These are phyloP conservation scores for Gobius niger DNA, from an alignment of 2,113 vertebrate species.

Conservation along the genomic window DNA sequence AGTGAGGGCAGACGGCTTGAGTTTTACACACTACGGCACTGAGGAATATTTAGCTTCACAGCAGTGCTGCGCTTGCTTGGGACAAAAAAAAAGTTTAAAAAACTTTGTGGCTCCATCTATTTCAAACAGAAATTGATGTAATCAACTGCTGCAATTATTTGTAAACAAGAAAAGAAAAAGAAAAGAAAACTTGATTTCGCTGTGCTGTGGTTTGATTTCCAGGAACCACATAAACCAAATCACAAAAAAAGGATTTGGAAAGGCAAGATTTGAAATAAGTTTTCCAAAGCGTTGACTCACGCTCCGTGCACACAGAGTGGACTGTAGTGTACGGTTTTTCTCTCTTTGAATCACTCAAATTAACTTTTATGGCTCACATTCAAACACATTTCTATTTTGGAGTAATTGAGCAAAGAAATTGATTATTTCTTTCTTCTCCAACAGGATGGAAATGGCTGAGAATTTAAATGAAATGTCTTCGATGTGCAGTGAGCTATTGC, in stretches of 20 bases:
- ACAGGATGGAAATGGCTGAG: background rate
- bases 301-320: background rate
- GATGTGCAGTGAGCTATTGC: background rate
- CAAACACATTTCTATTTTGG: slow-evolving; percentile 6
- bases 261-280: slow-evolving; percentile 8
- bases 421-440: slow-evolving; percentile 3
- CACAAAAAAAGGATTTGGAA: background rate
- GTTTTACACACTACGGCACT: background rate
- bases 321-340: slow-evolving; percentile 6
- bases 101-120: background rate
- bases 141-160: background rate
- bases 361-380: background rate
- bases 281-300: slow-evolving; percentile 19
- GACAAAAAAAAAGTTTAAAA: background rate
- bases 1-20: slow-evolving; percentile 21
- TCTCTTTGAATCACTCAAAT: background rate
- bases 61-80: slow-evolving; percentile 8
- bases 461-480: background rate
- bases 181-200: background rate
- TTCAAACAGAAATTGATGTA: background rate
- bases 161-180: background rate
- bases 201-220: background rate
- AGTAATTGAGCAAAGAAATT: slow-evolving; percentile 18
- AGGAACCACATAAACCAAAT: background rate
- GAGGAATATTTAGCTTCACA: background rate